These are phyloP conservation scores for Coenonympha arcania DNA, from an alignment of 2,888 invertebrate genomes.

Conservation along the genomic window DNA sequence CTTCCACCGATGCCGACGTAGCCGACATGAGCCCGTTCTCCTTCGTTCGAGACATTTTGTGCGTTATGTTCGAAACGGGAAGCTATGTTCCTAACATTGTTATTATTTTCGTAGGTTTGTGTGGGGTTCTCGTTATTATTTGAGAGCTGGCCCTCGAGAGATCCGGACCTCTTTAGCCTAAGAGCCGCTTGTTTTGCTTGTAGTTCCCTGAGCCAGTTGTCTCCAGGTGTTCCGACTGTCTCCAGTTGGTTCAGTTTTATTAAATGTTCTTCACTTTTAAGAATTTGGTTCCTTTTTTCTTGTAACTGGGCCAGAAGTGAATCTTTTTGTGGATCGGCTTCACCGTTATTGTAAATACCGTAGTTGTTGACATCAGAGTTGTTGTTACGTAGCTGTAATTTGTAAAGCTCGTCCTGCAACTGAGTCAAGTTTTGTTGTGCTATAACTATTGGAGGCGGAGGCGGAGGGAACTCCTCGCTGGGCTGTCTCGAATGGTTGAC, in stretches of 20 bases:
- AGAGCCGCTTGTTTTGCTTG: conserved; percentile 83
- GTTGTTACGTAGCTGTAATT: conserved; percentile 50
- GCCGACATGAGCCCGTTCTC: conserved; percentile 59
- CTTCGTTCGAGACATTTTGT: conserved; percentile 44
- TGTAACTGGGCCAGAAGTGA: conserved; percentile 77
- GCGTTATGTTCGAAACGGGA: conserved; percentile 80
- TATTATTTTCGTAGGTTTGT: conserved; percentile 35
- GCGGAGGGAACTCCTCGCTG: conserved; percentile 92
- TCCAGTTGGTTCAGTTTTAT: conserved; percentile 48
- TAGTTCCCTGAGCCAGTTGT: conserved; percentile 83
- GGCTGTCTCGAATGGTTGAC: conserved; percentile 87
- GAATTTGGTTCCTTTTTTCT: conserved; percentile 76
- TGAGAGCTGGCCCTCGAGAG: conserved; percentile 56
- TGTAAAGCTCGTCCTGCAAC: conserved; percentile 75
- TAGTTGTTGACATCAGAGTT: conserved; percentile 26
- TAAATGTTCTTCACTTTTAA: conserved; percentile 59
- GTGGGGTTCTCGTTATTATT: conserved; percentile 39
- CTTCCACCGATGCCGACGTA: conserved; percentile 60
- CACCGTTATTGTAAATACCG: conserved; percentile 37
- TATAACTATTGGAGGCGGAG: conserved; percentile 81
- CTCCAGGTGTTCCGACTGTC: conserved; percentile 51
- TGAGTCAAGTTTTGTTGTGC: conserved; percentile 68
- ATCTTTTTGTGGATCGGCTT: conserved; percentile 50
- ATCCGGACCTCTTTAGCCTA: conserved; percentile 57
- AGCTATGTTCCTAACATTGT: conserved; percentile 84